A percentile compares a stretch with the other conserved stretches of the same genome.
Evolutionary conservation across 2,113 vertebrate species (phyloP).

Genomic region (cattle (Bos taurus)): DNA sequence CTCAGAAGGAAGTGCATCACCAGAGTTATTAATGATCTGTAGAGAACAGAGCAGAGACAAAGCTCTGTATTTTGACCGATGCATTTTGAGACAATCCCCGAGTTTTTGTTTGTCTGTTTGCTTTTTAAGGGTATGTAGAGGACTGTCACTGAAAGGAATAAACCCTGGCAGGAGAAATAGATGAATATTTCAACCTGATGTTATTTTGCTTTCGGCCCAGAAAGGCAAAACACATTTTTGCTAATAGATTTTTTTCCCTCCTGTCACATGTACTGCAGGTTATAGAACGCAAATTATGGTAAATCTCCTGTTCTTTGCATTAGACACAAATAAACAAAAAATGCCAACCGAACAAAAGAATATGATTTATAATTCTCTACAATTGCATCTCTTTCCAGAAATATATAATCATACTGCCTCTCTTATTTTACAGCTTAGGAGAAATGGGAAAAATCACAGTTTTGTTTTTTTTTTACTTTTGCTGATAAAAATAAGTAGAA

Average conservation of each 20-base stretch:
- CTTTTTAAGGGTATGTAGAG: constrained; percentile 19
- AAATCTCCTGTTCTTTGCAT: constrained; percentile 22
- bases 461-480: constrained; percentile 34
- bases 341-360: constrained; percentile 75
- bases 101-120: constrained; percentile 18
- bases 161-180: constrained; percentile 28
- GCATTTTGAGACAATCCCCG: not conserved
- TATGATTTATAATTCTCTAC: constrained; percentile 77
- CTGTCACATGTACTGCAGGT: not conserved
- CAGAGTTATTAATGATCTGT: constrained; percentile 11
- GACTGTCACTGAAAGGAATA: constrained; percentile 47
- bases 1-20: not conserved
- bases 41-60: not conserved
- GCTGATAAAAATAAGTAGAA: constrained; percentile 73
- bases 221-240: constrained; percentile 26
- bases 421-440: constrained; percentile 63
- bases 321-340: constrained; percentile 63
- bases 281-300: constrained; percentile 40
- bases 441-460: constrained; percentile 32
- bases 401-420: constrained; percentile 50
- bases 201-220: constrained; percentile 35
- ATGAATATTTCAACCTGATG: constrained; percentile 59
- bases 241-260: constrained; percentile 58
- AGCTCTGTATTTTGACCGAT: constrained; percentile 25
- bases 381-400: constrained; percentile 62